Percentiles rank a stretch among this genome's conserved stretches.
phyloP scores from a whole-genome alignment of 1,140 invertebrate species.

The Armadillidium nasatum region DNA sequence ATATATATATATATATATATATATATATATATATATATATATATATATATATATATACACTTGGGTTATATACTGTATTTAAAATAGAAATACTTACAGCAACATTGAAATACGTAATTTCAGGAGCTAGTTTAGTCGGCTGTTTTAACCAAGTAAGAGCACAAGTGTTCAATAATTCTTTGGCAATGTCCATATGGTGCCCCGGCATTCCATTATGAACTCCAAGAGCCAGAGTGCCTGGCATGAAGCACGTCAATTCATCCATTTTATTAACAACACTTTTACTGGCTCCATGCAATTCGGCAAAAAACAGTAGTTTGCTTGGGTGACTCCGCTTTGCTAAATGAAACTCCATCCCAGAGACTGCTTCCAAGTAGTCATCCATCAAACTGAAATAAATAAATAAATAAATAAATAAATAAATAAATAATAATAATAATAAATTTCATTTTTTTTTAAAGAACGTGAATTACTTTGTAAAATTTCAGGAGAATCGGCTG shows the following conservation, averaged over 20 bases:
- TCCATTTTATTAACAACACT: constrained; percentile 70
- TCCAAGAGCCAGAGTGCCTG: constrained; percentile 88
- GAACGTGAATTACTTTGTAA: no score
- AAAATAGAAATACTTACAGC: constrained; percentile 52
- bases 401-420: no score
- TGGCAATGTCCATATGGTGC: constrained; percentile 79
- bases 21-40: no score
- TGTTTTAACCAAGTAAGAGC: constrained; percentile 87
- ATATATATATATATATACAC: no score
- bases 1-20: no score
- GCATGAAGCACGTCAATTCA: constrained; percentile 81
- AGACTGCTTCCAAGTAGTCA: constrained; percentile 45
- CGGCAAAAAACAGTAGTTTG: constrained; percentile 84
- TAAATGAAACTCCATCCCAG: constrained; percentile 62
- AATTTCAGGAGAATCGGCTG: no score
- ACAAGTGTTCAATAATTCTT: constrained; percentile 86
- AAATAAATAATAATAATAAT: no score
- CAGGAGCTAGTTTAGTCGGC: constrained; percentile 89
- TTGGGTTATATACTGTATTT: no score
- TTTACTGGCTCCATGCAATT: constrained; percentile 73
- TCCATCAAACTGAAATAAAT: constrained; percentile 35
- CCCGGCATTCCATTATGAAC: constrained; percentile 75
- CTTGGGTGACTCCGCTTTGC: constrained; percentile 72
- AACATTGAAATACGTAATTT: constrained; percentile 94
- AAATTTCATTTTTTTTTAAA: no score